These are phyloP conservation scores for Archilochus colubris DNA, from an alignment of 2,113 vertebrate genomes.

Conservation along the genomic window DNA sequence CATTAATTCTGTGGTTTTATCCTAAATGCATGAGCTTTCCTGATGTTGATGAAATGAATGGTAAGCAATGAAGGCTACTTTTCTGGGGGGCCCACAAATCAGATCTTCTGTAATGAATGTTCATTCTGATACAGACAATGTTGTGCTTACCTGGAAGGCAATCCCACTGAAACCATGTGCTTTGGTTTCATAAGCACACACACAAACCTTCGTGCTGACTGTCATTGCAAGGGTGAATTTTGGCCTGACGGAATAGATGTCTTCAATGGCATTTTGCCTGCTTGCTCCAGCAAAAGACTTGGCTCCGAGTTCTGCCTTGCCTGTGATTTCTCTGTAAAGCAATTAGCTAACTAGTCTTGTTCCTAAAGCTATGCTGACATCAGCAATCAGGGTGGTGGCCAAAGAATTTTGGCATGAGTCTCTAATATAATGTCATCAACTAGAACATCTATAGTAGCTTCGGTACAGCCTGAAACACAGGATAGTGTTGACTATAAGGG, in stretches of 20 bases:
- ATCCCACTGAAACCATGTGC: background rate
- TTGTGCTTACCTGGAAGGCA: background rate
- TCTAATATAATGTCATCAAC: constrained; percentile 50
- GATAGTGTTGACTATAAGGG: background rate
- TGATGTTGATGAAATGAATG: background rate
- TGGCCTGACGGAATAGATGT: background rate
- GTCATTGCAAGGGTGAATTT: background rate
- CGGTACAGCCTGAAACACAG: background rate
- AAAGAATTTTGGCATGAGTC: constrained; percentile 38
- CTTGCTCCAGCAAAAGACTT: constrained; percentile 26
- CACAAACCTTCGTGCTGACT: background rate
- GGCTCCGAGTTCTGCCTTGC: constrained; percentile 1
- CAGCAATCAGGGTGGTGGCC: constrained; percentile 42
- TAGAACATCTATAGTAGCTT: background rate
- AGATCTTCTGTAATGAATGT: background rate
- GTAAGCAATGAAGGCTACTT: background rate
- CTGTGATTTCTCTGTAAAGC: constrained; percentile 31
- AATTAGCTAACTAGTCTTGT: constrained; percentile 66
- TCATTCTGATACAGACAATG: background rate
- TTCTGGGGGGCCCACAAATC: background rate
- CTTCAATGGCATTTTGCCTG: background rate
- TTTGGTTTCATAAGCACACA: background rate
- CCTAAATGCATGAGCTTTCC: background rate
- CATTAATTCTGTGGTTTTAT: background rate
- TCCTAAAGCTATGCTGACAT: constrained; percentile 51